Evolutionary conservation across 2,888 invertebrate genomes (phyloP).

Genomic region (Aphidoletes aphidimyza): DNA sequence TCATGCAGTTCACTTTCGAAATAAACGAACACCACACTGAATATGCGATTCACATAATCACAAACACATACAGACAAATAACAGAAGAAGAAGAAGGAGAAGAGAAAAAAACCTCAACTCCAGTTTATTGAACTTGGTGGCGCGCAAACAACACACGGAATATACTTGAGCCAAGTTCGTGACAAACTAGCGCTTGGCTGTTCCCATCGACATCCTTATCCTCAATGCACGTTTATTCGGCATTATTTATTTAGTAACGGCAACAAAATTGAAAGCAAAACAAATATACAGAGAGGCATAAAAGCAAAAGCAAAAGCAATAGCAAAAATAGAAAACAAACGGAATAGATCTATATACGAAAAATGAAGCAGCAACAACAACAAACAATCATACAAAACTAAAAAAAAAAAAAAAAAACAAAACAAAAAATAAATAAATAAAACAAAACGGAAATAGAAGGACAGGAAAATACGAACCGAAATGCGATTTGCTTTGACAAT

Average conservation of each 20-base stretch:
- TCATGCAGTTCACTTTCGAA: not conserved
- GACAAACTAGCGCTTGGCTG: not conserved
- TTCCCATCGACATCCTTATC: constrained; percentile 11
- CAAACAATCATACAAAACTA: not conserved
- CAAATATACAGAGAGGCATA: not conserved
- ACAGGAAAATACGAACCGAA: constrained; percentile 17
- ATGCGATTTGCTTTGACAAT: constrained; percentile 3
- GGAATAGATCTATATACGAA: no score
- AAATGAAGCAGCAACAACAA: no score
- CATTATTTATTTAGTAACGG: constrained; percentile 31
- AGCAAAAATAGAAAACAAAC: not conserved
- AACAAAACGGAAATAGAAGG: not conserved
- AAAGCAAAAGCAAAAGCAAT: no score
- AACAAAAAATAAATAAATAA: not conserved
- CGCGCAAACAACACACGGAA: not conserved
- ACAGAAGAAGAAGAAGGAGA: no score
- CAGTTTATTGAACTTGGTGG: constrained; percentile 28
- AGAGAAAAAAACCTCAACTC: not conserved
- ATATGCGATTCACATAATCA: no score
- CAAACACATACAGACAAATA: not conserved
- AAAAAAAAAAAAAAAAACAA: not conserved
- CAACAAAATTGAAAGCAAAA: constrained; percentile 31
- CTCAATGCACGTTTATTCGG: not conserved
- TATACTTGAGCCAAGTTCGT: constrained; percentile 2
- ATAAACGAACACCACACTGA: no score